These are phyloP conservation scores for Augochlorella aurata DNA, from an alignment of 2,888 invertebrate species.

Conservation along the genomic window DNA sequence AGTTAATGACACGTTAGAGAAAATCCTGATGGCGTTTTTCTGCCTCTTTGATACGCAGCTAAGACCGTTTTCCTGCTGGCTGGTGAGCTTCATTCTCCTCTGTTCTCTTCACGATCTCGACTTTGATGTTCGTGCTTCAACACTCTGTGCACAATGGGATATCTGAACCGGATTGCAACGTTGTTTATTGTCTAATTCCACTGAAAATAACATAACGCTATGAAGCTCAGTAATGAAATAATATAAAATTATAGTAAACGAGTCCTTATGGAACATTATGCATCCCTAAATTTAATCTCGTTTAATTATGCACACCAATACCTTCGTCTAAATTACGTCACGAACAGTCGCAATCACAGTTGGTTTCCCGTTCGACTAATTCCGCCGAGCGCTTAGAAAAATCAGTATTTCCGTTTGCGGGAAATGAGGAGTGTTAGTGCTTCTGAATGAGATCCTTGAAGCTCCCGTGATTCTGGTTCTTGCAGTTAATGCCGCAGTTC, in stretches of 20 bases:
- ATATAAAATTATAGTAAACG: too few relatives aligned
- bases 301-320: not conserved
- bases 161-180: not conserved
- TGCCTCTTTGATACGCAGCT: not conserved
- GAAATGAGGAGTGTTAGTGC: slow-evolving; percentile 1
- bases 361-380: not conserved
- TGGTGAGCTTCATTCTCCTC: not conserved
- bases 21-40: not conserved
- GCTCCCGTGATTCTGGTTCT: slow-evolving; percentile 8
- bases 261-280: too few relatives aligned
- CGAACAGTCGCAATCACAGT: not conserved
- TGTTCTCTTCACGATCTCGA: not conserved
- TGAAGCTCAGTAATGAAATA: too few relatives aligned
- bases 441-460: slow-evolving; percentile 10
- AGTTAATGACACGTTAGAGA: not conserved
- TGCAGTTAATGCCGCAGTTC: slow-evolving; percentile 16
- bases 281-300: too few relatives aligned
- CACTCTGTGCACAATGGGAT: too few relatives aligned
- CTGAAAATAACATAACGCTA: too few relatives aligned
- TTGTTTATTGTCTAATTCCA: too few relatives aligned
- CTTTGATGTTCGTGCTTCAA: not conserved
- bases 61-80: too few relatives aligned
- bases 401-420: not conserved
- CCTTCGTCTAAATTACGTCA: not conserved
- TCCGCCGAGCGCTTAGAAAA: not conserved